Percentiles rank a stretch among this genome's conserved stretches.
Evolutionary conservation across 2,888 invertebrate genomes (phyloP).

Genomic region (Lomographa bimaculata): DNA sequence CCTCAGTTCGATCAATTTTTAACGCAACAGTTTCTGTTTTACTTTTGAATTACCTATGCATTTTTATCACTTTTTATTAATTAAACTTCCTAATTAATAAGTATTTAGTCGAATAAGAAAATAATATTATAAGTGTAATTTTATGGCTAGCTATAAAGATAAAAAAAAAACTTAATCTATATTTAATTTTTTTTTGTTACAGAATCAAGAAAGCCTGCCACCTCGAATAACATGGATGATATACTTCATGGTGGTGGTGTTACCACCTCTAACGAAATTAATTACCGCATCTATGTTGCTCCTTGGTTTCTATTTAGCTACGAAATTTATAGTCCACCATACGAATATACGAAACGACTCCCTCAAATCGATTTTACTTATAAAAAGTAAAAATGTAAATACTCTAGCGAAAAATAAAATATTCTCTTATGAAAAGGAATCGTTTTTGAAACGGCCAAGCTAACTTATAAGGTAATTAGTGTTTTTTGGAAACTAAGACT

Average conservation of each 20-base stretch:
- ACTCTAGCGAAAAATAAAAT: conserved; percentile 58
- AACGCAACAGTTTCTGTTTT: too few relatives aligned
- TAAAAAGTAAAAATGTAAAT: conserved; percentile 58
- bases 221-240: conserved; percentile 69
- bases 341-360: conserved; percentile 50
- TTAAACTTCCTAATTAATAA: too few relatives aligned
- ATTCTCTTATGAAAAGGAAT: conserved; percentile 60
- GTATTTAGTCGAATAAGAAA: too few relatives aligned
- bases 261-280: conserved; percentile 73
- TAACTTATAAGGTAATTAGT: conserved; percentile 16
- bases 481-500: conserved; percentile 31
- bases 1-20: too few relatives aligned
- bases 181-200: conserved; percentile 47
- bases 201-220: conserved; percentile 85
- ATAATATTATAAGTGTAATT: too few relatives aligned
- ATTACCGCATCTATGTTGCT: conserved; percentile 47
- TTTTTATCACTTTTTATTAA: too few relatives aligned
- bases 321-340: conserved; percentile 50
- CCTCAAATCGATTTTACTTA: conserved; percentile 51
- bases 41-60: too few relatives aligned
- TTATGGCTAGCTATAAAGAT: too few relatives aligned
- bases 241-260: conserved; percentile 73
- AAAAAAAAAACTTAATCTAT: not conserved
- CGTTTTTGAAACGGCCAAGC: conserved; percentile 51
- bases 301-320: conserved; percentile 55